These are phyloP conservation scores for Pipa parva DNA, from an alignment of 2,113 vertebrate species.

Conservation along the genomic window DNA sequence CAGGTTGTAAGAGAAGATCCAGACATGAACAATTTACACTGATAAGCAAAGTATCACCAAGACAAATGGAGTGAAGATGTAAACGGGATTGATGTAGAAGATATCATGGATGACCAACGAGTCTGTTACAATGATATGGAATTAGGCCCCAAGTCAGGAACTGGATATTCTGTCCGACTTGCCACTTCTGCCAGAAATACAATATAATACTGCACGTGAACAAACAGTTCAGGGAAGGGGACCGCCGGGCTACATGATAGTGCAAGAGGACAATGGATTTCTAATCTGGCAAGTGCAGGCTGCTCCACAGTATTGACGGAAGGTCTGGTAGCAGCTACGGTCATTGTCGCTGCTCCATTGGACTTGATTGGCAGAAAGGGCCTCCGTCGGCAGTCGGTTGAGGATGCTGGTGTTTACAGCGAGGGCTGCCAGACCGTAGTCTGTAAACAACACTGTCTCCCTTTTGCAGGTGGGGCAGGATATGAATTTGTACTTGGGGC, in stretches of 20 bases:
- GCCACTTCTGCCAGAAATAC: neutral
- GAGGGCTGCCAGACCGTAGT: constrained; percentile 93
- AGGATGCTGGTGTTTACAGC: constrained; percentile 97
- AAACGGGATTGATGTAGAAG: neutral
- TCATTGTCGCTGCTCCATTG: constrained; percentile 93
- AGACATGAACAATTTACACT: neutral
- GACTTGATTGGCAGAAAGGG: constrained; percentile 71
- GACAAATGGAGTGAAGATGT: constrained; percentile 12
- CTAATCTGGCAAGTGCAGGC: constrained; percentile 93
- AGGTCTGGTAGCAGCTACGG: constrained; percentile 98
- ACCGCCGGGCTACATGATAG: constrained; percentile 83
- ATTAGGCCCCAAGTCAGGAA: neutral
- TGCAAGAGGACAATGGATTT: constrained; percentile 91
- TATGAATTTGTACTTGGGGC: constrained; percentile 99
- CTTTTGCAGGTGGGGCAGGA: constrained; percentile 94
- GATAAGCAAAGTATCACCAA: constrained; percentile 22
- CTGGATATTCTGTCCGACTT: neutral
- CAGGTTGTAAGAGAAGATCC: too few species aligned
- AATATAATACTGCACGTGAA: constrained; percentile 17
- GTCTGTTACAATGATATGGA: constrained; percentile 6
- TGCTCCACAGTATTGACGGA: constrained; percentile 96
- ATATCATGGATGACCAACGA: neutral
- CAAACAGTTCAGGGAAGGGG: neutral
- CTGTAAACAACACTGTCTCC: constrained; percentile 97
- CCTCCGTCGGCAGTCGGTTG: constrained; percentile 87